Evolutionary conservation across 2,888 invertebrate genomes (phyloP).

Genomic region (Diploptera punctata): DNA sequence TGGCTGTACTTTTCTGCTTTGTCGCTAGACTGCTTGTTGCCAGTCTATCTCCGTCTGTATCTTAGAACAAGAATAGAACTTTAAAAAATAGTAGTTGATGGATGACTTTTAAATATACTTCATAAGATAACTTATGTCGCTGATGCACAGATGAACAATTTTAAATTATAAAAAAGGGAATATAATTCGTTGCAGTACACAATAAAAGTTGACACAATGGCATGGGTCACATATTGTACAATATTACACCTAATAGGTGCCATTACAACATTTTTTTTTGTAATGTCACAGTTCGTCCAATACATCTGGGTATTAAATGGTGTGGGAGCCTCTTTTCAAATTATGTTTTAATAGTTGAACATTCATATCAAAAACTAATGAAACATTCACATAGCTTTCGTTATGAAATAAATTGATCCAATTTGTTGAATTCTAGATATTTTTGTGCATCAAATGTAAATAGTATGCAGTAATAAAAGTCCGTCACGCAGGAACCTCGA

Average conservation of each 20-base stretch:
- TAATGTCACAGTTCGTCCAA: background rate
- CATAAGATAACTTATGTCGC: background rate
- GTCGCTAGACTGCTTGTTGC: no score
- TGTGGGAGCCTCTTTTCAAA: background rate
- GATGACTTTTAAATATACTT: no score
- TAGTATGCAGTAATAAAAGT: no score
- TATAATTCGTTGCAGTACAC: background rate
- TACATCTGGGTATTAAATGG: background rate
- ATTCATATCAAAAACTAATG: background rate
- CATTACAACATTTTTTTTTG: slow-evolving; percentile 3
- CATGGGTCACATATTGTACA: background rate
- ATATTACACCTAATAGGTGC: background rate
- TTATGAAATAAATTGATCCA: no score
- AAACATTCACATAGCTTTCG: no score
- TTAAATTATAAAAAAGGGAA: background rate
- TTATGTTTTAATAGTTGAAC: background rate
- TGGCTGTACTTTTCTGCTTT: no score
- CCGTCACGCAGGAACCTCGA: no score
- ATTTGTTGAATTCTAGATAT: no score
- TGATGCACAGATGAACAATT: background rate
- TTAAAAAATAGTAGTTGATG: no score
- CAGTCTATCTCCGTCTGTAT: no score
- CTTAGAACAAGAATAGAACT: no score
- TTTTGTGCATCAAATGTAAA: no score
- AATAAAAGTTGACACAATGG: slow-evolving; percentile 1